Evolutionary conservation across 2,888 invertebrate species (phyloP).

Genomic region (Leptogaster cylindrica): DNA sequence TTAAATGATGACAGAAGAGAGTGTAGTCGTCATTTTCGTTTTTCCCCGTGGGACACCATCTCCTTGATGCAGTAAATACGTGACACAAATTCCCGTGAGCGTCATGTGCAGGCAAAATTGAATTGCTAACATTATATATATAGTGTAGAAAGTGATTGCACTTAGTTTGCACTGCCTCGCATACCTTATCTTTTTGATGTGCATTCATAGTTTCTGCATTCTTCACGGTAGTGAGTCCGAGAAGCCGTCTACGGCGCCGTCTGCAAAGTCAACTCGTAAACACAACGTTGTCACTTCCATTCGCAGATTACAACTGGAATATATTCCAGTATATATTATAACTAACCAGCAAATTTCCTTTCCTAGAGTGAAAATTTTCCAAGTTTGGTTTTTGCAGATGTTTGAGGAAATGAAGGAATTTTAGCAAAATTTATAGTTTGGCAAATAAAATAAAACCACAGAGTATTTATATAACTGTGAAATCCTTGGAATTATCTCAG

Average conservation of each 20-base stretch:
- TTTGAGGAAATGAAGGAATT: no score
- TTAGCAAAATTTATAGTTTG: no score
- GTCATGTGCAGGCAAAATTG: constrained; percentile 1
- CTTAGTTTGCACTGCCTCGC: neutral
- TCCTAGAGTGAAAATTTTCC: no score
- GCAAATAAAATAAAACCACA: no score
- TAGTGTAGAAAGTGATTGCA: constrained; percentile 7
- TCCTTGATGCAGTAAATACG: neutral
- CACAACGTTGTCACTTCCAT: constrained; percentile 12
- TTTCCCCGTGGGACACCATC: no score
- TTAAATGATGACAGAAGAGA: no score
- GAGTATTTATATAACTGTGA: no score
- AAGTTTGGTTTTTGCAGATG: no score
- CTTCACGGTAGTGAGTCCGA: neutral
- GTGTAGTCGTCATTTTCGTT: no score
- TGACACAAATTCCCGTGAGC: constrained; percentile 19
- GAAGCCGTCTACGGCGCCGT: neutral
- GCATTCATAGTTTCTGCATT: constrained; percentile 1
- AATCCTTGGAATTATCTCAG: no score
- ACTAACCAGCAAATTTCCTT: no score
- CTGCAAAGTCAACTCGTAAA: neutral
- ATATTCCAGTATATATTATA: no score
- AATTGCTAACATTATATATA: constrained; percentile 3
- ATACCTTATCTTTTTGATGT: neutral
- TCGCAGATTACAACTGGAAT: neutral